Evolutionary conservation across 2,113 vertebrate species (phyloP).

Genomic region (Erinaceus europaeus): DNA sequence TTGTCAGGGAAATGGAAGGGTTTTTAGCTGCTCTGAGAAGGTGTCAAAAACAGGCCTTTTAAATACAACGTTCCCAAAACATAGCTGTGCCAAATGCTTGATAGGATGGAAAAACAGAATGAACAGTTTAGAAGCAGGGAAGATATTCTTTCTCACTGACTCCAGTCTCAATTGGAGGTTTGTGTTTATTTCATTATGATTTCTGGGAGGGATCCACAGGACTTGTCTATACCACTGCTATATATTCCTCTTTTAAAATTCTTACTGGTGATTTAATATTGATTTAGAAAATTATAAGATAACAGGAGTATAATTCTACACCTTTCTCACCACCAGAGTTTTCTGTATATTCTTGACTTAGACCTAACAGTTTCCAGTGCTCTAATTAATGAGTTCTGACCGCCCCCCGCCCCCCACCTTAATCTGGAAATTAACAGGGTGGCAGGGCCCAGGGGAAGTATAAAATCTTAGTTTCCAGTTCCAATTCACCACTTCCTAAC

Average conservation of each 20-base stretch:
- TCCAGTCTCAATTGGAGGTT: not conserved
- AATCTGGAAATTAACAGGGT: not conserved
- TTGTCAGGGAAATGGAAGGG: constrained; percentile 73
- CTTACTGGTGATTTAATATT: too few species aligned
- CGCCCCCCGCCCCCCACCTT: too few species aligned
- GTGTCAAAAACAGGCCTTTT: constrained; percentile 58
- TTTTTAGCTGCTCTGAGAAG: constrained; percentile 79
- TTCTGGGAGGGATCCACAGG: not conserved
- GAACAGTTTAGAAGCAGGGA: constrained; percentile 66
- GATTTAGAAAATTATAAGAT: too few species aligned
- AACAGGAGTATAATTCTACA: too few species aligned
- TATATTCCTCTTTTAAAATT: too few species aligned
- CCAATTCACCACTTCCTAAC: not conserved
- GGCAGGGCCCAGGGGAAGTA: not conserved
- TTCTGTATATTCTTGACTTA: not conserved
- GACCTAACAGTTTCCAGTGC: not conserved
- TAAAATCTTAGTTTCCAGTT: not conserved
- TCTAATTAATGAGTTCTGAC: not conserved
- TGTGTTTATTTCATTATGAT: constrained; percentile 26
- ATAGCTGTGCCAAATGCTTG: constrained; percentile 70
- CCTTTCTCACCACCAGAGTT: too few species aligned
- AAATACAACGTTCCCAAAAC: constrained; percentile 70
- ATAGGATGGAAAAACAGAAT: constrained; percentile 70
- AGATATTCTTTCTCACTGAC: not conserved
- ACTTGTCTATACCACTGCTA: not conserved